These are phyloP conservation scores for Melospiza melodia DNA, from an alignment of 2,113 vertebrate species.

Conservation along the genomic window DNA sequence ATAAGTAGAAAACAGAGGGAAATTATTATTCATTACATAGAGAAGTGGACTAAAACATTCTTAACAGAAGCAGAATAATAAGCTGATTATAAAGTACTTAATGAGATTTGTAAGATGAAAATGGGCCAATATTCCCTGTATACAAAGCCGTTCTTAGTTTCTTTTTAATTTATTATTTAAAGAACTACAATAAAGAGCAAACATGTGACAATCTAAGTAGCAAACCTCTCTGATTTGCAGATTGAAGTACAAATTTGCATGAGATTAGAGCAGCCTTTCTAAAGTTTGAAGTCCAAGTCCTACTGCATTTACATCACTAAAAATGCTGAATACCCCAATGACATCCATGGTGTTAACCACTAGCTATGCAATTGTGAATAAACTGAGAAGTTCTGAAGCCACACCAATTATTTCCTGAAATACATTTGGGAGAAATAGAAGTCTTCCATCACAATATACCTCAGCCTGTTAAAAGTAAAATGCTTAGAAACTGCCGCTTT, in stretches of 20 bases:
- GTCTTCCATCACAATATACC: neutral
- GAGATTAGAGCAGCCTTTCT: neutral
- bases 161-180: constrained; percentile 41
- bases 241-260: neutral
- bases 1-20: neutral
- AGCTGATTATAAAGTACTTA: constrained; percentile 67
- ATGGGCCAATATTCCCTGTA: constrained; percentile 36
- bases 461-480: neutral
- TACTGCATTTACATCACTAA: neutral
- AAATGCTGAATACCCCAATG: neutral
- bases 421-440: neutral
- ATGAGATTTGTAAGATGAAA: constrained; percentile 63
- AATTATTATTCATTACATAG: neutral
- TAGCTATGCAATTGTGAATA: neutral
- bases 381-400: neutral
- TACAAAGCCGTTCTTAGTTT: constrained; percentile 39
- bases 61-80: constrained; percentile 57
- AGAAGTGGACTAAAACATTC: constrained; percentile 32
- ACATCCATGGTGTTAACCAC: neutral
- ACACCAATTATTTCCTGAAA: neutral
- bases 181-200: neutral
- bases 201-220: constrained; percentile 37
- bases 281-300: neutral
- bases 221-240: neutral
- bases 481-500: neutral